Conservation (phyloP, 2,888 invertebrate species). For the Zootermopsis nevadensis region DNA sequence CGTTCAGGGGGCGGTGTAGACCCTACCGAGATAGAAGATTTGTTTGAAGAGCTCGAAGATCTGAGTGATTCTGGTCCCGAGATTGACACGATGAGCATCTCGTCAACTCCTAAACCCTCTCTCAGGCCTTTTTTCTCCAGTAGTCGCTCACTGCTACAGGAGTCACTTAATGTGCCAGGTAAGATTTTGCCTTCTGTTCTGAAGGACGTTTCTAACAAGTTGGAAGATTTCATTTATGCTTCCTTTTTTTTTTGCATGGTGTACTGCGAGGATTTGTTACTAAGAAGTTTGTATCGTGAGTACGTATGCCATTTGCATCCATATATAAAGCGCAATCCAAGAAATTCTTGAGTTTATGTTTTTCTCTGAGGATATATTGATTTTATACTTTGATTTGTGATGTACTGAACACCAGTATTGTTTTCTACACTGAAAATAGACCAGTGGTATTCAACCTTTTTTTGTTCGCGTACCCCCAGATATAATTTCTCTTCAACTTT, state of each 20-base stretch:
- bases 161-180: slow-evolving; percentile 58
- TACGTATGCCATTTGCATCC: too few relatives aligned
- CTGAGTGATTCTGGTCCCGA: slow-evolving; percentile 96
- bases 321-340: too few relatives aligned
- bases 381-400: too few relatives aligned
- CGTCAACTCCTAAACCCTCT: slow-evolving; percentile 96
- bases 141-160: slow-evolving; percentile 79
- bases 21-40: slow-evolving; percentile 82
- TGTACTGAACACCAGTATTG: too few relatives aligned
- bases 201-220: background rate
- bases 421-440: too few relatives aligned
- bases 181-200: slow-evolving; percentile 22
- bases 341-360: too few relatives aligned
- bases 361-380: too few relatives aligned
- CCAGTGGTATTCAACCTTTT: too few relatives aligned
- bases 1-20: slow-evolving; percentile 79
- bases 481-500: too few relatives aligned
- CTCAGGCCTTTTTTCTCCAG: slow-evolving; percentile 95
- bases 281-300: too few relatives aligned
- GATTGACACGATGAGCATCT: slow-evolving; percentile 94
- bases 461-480: too few relatives aligned
- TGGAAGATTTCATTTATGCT: background rate
- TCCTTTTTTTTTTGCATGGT: slow-evolving; percentile 1
- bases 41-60: slow-evolving; percentile 96
- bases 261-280: background rate